Base-by-base conservation (phyloP, 2,888 invertebrate species). In the Rotaria sp. region DNA sequence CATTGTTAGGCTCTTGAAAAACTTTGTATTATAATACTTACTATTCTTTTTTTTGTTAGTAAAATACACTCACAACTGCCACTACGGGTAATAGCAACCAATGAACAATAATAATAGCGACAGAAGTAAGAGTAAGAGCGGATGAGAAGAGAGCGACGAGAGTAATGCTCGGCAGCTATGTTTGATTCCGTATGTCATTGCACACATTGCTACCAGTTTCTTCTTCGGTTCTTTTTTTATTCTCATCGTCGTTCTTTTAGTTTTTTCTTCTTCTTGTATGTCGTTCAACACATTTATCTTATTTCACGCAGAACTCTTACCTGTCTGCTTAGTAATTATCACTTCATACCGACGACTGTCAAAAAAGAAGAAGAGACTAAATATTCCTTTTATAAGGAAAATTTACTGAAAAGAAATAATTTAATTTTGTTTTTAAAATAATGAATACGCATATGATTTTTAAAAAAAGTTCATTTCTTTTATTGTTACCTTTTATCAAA, bases 231-330 rank as follows among this genome's bases (percentile, higher is more conserved):
- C 67, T 67, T 67, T 35, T n/a, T 67, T 38, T 67, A 3, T 67
- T 67, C 35, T 21, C 21, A 15, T 67, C 67, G 21, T 67, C 67
- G 35, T 67, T 35, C 15, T 67, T 67, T 67, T 7, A 67, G 35
- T 67, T 67, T 67, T 67, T 67, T 21, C 30, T 35, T 67, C 67
- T 67, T 35, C 21, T 67, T 11, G 7, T 67, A 15, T 67, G 67
- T 67, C 30, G 30, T 67, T 35, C 67, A 67, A 67, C 67, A 67
- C 21, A 67, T 67, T 67, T 35, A 67, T 67, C 67, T 67, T 67
- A 35, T 67, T 67, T 30, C 21, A 30, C 35, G 8, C 35, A 21
- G 35, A 67, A 67, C 67, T 67, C 15, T 67, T 67, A 67, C 67
- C 67, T 67, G 67, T 67, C 67, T 67, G 5, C 35, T 21, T 67